Base-by-base conservation (phyloP, 2,888 invertebrate genomes). In the Drosophila borborema region DNA sequence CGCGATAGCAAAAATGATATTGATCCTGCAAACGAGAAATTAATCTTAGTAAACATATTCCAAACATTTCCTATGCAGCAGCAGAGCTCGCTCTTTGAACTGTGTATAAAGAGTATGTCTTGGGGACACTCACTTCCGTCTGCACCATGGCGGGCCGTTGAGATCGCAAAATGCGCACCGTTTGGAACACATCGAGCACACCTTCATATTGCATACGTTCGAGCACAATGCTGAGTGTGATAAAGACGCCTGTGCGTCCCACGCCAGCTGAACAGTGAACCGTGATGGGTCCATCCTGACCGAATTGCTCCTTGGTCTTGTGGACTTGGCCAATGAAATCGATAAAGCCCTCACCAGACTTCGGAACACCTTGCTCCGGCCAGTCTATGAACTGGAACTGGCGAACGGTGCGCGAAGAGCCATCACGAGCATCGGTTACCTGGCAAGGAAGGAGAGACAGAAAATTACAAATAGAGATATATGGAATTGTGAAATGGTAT, bases 121-220 rank as follows among this genome's bases (percentile, higher is more conserved):
- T 16, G 4, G 16, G 7, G 20, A 8, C 3, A 41, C 91, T 91
- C 93, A 98, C 99, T 97, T 99, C 99, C 82, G 99, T 99, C 94
- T 99, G 99, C 88, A 99, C 99, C 99, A 99, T 99, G 86, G 99
- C 99, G 74, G 99, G 99, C 88, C 99, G 95, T 94, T 99, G 99
- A 79, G 99, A 99, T 92, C 99, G 96, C 88, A 99, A 94, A 94
- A 99, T 98, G 94, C 99, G 97, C 75, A 99, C 99, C 0, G 99
- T 99, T 94, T 99, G 99, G 96, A 99, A 99, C 91, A 99, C 97
- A 94, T 99, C 99, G 16, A 99, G 97, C 9, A 99, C 98, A 23
- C 99, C 99, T 93, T 99, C 99, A 93, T 98, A 99, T 93, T 99
- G 98, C 98, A 99, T 99, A 81, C 99, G 95, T 93, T 99, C 99